These are phyloP conservation scores for Sebastes taczanowskii DNA, from an alignment of 2,797 vertebrate species.

Conservation along the genomic window DNA sequence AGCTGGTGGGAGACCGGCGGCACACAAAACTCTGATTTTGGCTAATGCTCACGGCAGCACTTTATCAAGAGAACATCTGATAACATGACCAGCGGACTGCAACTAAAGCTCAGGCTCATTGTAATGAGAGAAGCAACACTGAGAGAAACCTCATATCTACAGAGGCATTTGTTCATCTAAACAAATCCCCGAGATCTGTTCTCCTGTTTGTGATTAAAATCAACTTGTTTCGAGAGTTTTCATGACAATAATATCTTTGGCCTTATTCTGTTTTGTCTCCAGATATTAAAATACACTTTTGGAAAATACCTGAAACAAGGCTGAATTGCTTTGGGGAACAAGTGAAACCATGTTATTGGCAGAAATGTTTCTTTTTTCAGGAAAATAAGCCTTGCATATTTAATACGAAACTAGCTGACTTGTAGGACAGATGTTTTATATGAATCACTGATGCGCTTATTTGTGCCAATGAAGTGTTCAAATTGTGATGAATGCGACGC, in stretches of 20 bases:
- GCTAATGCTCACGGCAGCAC: constrained; percentile 57
- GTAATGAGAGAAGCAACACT: constrained; percentile 37
- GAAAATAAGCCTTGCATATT: neutral
- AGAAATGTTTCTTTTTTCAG: neutral
- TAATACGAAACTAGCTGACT: neutral
- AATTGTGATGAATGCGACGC: constrained; percentile 34
- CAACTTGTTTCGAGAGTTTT: constrained; percentile 3
- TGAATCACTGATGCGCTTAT: neutral
- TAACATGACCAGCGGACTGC: constrained; percentile 49
- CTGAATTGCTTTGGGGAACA: neutral
- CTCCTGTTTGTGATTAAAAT: neutral
- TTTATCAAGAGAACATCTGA: constrained; percentile 69
- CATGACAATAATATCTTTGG: neutral
- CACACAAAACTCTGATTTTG: constrained; percentile 58
- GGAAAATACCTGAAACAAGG: neutral
- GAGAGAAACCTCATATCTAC: constrained; percentile 11
- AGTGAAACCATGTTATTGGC: neutral
- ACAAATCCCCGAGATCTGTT: neutral
- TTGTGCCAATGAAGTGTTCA: constrained; percentile 14
- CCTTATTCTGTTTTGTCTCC: neutral
- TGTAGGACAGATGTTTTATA: neutral
- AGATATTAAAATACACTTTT: neutral
- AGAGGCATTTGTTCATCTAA: neutral
- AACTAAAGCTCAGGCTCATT: constrained; percentile 53
- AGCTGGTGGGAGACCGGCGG: constrained; percentile 67